These are phyloP conservation scores for Calidris pugnax DNA, from an alignment of 2,113 vertebrate genomes.

Conservation along the genomic window DNA sequence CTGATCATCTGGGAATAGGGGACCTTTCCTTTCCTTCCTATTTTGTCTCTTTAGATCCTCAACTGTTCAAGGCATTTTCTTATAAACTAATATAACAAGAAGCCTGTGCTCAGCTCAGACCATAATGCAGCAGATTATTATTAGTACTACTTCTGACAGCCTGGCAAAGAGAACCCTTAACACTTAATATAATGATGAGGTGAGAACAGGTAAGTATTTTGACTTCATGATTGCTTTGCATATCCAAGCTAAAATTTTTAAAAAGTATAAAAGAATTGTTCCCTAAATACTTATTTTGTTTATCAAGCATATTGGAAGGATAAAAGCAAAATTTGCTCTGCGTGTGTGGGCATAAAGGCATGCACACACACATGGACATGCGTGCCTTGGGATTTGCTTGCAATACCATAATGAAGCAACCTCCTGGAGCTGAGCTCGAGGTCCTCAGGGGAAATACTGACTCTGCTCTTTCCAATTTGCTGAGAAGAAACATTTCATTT, in stretches of 20 bases:
- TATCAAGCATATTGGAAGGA: not conserved
- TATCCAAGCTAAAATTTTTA: not conserved
- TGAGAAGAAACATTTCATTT: constrained; percentile 37
- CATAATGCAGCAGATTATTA: not conserved
- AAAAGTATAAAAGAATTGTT: not conserved
- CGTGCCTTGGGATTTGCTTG: not conserved
- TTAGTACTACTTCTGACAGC: not conserved
- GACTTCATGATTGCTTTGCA: not conserved
- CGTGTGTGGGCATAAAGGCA: not conserved
- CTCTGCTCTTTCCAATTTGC: constrained; percentile 14
- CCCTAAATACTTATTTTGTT: not conserved
- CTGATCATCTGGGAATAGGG: not conserved
- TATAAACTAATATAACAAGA: not conserved
- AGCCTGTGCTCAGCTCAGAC: not conserved
- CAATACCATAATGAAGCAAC: not conserved
- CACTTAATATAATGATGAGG: not conserved
- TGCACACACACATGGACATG: accelerated
- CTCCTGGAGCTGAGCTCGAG: not conserved
- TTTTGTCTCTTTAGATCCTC: not conserved
- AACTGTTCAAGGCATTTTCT: not conserved
- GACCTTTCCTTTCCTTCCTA: not conserved
- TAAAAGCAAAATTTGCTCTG: not conserved
- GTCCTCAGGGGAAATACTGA: constrained; percentile 1
- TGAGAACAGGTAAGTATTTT: not conserved
- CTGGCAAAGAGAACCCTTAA: not conserved